A percentile compares a stretch with the other conserved stretches of the same genome.
Evolutionary conservation across 2,113 vertebrate species (phyloP).

Genomic region (Brachirus orientalis): DNA sequence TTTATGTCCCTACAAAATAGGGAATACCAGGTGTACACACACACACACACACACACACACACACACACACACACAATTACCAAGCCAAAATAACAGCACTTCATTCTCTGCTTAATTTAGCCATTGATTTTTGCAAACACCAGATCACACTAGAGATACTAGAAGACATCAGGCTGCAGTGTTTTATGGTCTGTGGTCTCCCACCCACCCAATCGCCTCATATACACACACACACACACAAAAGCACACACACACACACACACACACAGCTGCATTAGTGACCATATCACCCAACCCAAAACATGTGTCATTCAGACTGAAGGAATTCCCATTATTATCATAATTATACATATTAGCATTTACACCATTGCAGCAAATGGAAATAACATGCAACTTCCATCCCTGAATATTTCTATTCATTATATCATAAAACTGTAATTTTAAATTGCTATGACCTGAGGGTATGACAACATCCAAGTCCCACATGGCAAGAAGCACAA

Average conservation of each 20-base stretch:
- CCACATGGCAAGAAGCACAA: background rate
- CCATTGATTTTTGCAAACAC: constrained; percentile 68
- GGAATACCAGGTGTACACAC: too few relatives aligned
- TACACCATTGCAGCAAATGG: too few relatives aligned
- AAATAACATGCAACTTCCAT: too few relatives aligned
- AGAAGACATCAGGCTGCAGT: constrained; percentile 43
- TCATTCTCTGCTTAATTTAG: constrained; percentile 70
- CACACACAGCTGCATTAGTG: background rate
- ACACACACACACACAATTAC: constrained; percentile 16
- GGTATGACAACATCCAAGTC: background rate
- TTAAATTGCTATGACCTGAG: background rate
- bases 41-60: background rate
- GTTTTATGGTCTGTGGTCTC: constrained; percentile 58
- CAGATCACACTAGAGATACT: constrained; percentile 47
- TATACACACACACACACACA: constrained; percentile 11
- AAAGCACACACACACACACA: background rate
- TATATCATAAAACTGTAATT: background rate
- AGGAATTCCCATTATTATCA: too few relatives aligned
- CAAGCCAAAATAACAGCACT: constrained; percentile 52
- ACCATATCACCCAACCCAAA: too few relatives aligned
- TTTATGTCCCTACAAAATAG: too few relatives aligned
- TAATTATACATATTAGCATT: too few relatives aligned
- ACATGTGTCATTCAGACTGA: too few relatives aligned
- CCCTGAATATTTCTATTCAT: too few relatives aligned
- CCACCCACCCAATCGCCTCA: constrained; percentile 15